phyloP scores from a whole-genome alignment of 2,888 invertebrate species.

The Endotricha flammealis region DNA sequence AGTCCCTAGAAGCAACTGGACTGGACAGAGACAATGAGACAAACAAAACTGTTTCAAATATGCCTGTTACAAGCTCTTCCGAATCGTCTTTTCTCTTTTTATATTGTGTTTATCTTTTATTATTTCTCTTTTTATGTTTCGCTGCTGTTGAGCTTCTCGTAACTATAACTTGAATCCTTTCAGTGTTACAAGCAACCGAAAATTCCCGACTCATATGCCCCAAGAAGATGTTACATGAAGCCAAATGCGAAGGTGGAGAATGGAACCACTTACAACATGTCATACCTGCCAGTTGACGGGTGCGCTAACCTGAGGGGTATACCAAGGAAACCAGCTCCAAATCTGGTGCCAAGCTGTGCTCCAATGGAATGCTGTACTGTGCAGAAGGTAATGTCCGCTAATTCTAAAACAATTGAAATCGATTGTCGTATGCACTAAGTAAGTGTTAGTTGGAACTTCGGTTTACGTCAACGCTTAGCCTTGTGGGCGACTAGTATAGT shows the following conservation, averaged over 20 bases:
- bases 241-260: slow-evolving; percentile 78
- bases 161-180: slow-evolving; percentile 2
- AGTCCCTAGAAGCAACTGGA: too few relatives aligned
- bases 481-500: too few relatives aligned
- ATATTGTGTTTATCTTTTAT: too few relatives aligned
- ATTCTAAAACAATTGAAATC: background rate
- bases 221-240: slow-evolving; percentile 73
- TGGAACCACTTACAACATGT: slow-evolving; percentile 82
- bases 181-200: slow-evolving; percentile 77
- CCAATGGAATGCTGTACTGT: slow-evolving; percentile 68
- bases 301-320: slow-evolving; percentile 57
- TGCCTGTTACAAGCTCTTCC: too few relatives aligned
- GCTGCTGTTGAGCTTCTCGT: too few relatives aligned
- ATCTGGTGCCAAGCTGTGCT: slow-evolving; percentile 59
- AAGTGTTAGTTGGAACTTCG: too few relatives aligned
- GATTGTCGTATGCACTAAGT: background rate
- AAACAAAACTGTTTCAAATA: background rate
- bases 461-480: too few relatives aligned
- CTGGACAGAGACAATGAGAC: too few relatives aligned
- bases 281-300: slow-evolving; percentile 75
- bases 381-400: slow-evolving; percentile 54
- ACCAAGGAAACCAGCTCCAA: slow-evolving; percentile 44
- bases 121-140: too few relatives aligned
- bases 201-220: slow-evolving; percentile 77
- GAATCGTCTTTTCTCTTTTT: too few relatives aligned